Evolutionary conservation across 1,140 invertebrate genomes (phyloP), one percentile per base, ranked within the genome.

Genomic region (Alviniconcha marisindica): DNA sequence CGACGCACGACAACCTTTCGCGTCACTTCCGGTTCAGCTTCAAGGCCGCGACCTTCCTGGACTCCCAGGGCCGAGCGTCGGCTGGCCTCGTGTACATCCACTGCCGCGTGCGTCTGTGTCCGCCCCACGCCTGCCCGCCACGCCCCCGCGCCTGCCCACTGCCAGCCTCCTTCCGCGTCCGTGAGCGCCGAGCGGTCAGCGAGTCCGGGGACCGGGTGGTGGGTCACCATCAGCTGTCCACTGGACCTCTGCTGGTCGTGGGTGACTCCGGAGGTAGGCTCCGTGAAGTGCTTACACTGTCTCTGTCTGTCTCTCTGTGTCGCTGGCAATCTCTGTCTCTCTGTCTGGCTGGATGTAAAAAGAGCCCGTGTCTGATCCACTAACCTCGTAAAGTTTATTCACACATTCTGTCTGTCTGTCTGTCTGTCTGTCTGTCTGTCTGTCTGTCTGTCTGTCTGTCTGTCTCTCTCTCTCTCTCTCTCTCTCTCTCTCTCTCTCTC

Each of bases 381-480:
- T n/a, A n/a, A n/a, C n/a, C n/a, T n/a, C n/a, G n/a, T n/a, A n/a
- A n/a, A n/a, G n/a, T n/a, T n/a, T n/a, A n/a, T n/a, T n/a, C n/a
- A n/a, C n/a, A n/a, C n/a, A n/a, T n/a, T n/a, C n/a, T 56, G 10
- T 31, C 28, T 4, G 2, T 73, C 69, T 3, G 18, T 73, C 31
- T 73, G 3, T 73, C 28, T 10, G 18, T 73, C 69, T 73, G 18
- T 31, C 31, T 73, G 18, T 33, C 0, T 73, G 24, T 73, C 71
- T 73, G 24, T 40, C 10, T 73, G 24, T 73, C 71, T 73, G 21
- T 12, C 71, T 73, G 15, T 77, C 38, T 77, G 36, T 44, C 1
- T 77, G 2, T 77, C 76, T 77, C 38, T 51, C 0, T 77, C 76
- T 77, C 38, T 48, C 76, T 77, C 38, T 77, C 38, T 77, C 76